Conservation (phyloP, 1,140 invertebrate genomes). For the Charaxes varanes region DNA sequence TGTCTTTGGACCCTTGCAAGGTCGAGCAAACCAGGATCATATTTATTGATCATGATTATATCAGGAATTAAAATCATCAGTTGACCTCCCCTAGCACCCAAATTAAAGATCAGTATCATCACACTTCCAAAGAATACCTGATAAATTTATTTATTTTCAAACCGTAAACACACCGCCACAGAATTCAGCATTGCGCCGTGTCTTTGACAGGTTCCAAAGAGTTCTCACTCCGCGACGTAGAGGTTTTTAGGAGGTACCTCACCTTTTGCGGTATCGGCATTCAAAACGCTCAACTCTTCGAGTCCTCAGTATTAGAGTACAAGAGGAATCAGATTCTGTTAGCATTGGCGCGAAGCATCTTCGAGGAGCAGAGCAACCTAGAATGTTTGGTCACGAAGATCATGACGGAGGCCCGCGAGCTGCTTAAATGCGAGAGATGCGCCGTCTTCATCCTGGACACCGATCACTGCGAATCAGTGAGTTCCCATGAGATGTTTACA, state of each 20-base stretch:
- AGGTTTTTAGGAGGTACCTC: conserved; percentile 90
- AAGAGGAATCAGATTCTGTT: conserved; percentile 94
- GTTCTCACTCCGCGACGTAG: conserved; percentile 92
- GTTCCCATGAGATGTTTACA: too few species aligned
- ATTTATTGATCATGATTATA: too few species aligned
- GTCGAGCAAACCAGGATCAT: too few species aligned
- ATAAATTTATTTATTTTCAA: too few species aligned
- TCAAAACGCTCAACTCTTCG: conserved; percentile 97
- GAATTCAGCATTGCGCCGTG: too few species aligned
- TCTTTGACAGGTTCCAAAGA: conserved; percentile 83
- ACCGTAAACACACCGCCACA: too few species aligned
- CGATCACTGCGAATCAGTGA: conserved; percentile 90
- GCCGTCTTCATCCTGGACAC: conserved; percentile 92
- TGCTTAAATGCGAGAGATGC: conserved; percentile 94
- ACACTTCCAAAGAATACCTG: too few species aligned
- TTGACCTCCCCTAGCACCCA: background rate
- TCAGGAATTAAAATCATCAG: too few species aligned
- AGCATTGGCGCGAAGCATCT: conserved; percentile 90
- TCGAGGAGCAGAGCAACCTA: conserved; percentile 93
- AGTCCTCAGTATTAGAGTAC: conserved; percentile 94
- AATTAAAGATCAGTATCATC: too few species aligned
- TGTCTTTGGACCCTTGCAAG: too few species aligned
- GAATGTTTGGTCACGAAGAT: conserved; percentile 96
- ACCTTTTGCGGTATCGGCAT: conserved; percentile 98
- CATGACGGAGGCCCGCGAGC: conserved; percentile 94